Evolutionary conservation across 2,888 invertebrate genomes (phyloP), one percentile per base, ranked within the genome.

Genomic region (Megastigmus dorsalis): DNA sequence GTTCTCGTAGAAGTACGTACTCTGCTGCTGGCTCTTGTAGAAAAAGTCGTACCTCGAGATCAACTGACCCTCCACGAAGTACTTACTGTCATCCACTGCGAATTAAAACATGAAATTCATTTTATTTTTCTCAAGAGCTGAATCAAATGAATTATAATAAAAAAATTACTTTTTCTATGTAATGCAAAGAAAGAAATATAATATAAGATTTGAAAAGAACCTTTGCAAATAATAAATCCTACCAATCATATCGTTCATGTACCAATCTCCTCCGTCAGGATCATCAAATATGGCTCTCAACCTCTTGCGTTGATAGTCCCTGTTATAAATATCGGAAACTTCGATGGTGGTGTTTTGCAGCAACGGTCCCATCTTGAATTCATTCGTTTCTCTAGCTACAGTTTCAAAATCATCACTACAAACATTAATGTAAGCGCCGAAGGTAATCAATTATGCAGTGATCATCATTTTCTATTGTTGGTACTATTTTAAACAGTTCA

Each of bases 11-110:
- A 63, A 68, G 10, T 62, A 68, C 2, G 55, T 52, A 7, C 55
- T 57, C 5, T 26, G 5, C 15, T 52, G 55, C 36, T 68, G 50
- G 0, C 13, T 26, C 13, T 10, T 48, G 33, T 68, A 62, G 33
- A 55, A 68, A 9, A 62, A 48, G 23, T 74, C 73, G 28, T 30
- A n/a, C 10, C 26, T 30, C 7, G 57, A 57, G 9, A 72, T 33
- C n/a, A 72, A 26, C 15, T 50, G 65, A 3, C 65, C 45, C 33
- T 50, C 65, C 5, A 45, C 36, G 3, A 45, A 57, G 41, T 54
- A 65, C 23, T 41, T 38, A n/a, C 7, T 41, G 5, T 54, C 41
- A n/a, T 41, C 18, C 5, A 3, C 7, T 26, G 41, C 33, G 26
- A 3, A 26, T 26, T 10, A 10, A 7, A n/a, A n/a, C n/a, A n/a